These are phyloP conservation scores for Gorsachius goisagi DNA, from an alignment of 2,113 vertebrate genomes.

Conservation along the genomic window DNA sequence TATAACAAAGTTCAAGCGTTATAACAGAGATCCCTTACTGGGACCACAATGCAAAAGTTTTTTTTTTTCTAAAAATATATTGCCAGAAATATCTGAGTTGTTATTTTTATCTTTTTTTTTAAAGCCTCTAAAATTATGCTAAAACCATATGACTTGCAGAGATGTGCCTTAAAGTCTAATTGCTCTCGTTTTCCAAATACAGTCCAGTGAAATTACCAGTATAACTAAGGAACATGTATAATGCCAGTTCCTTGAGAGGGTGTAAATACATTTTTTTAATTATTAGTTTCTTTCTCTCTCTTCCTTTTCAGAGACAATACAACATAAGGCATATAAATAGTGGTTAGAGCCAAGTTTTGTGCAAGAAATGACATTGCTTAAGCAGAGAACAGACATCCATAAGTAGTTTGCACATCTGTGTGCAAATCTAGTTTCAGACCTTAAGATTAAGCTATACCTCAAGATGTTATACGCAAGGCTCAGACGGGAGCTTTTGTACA, in stretches of 20 bases:
- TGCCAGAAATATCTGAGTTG: conserved; percentile 1
- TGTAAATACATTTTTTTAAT: neutral
- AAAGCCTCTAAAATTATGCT: neutral
- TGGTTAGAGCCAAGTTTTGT: neutral
- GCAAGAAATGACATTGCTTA: neutral
- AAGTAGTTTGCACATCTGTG: neutral
- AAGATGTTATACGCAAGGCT: neutral
- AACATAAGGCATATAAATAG: neutral
- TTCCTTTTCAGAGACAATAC: neutral
- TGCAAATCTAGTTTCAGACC: neutral
- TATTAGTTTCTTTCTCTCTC: neutral
- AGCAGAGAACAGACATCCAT: neutral
- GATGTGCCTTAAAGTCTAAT: neutral
- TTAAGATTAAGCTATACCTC: neutral
- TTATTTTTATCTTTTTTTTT: neutral
- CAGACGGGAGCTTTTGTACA: neutral
- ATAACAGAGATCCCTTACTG: neutral
- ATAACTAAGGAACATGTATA: neutral
- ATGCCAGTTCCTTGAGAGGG: neutral
- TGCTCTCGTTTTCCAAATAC: neutral
- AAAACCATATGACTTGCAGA: neutral
- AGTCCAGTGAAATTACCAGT: neutral
- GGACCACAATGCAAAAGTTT: neutral
- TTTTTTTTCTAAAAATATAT: neutral
- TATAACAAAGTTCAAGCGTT: conserved; percentile 7